Base-by-base conservation (phyloP, 2,797 vertebrate species). In the Artibeus lituratus region DNA sequence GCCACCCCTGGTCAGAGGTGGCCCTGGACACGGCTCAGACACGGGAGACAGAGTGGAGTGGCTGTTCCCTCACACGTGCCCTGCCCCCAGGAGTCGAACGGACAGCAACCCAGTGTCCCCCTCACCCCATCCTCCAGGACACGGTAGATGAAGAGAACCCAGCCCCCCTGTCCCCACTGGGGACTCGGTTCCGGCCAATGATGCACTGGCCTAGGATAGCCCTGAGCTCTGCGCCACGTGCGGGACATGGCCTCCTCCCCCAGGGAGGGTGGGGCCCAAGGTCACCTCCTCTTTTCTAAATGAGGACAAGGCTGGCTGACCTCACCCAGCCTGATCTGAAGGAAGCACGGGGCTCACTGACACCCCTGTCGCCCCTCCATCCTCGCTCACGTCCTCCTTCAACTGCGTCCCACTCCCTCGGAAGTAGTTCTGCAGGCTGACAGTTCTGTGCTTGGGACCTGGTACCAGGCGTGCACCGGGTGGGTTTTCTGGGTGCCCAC, bases 61-160 rank as follows among this genome's bases (percentile, higher is more conserved):
- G 47, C 65, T 10, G 29, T 39, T 22, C 62, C 16, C 1, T 12
- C 74, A n/a, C 10, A 22, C 18, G 29, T 12, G n/a, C 24, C 51
- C 18, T 42, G 1, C 2, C 51, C 37, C 62, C 22, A n/a, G 32
- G 32, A 53, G 44, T 21, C 39, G 42, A n/a, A 7, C 0, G 1
- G 44, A 70, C 18, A 35, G 22, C 44, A n/a, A 39, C 9, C 62
- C 32, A 26, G 44, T 0, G 19, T 42, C 39, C 1, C 59, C 47
- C 1, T 8, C 10, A n/a, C 37, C 4, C 0, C 0, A 0, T 0
- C 55, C 37, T 47, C 44, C 18, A 11, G 32, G 76, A 19, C 0
- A 0, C 59, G 3, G 0, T 0, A 6, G 59, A 19, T 2, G 19
- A 74, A 44, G n/a, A 18, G 1, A 39, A 16, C 16, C 72, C 21